These are phyloP conservation scores for Heliangelus exortis DNA, from an alignment of 2,797 vertebrate species.

Conservation along the genomic window DNA sequence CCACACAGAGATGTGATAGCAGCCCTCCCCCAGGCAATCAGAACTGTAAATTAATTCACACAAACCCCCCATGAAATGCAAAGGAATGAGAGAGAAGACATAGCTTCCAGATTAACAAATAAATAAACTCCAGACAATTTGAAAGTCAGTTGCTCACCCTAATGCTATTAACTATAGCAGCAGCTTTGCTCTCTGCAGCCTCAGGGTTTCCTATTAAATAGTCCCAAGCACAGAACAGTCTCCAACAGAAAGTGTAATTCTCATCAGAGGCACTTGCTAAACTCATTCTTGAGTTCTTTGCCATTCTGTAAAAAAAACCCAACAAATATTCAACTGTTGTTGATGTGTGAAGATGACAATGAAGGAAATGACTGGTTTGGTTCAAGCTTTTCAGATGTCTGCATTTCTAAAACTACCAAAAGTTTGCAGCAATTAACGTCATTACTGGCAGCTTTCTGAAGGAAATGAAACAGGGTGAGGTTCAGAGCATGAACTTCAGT, in stretches of 20 bases:
- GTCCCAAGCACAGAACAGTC: conserved; percentile 98
- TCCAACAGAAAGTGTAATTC: conserved; percentile 98
- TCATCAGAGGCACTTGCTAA: conserved; percentile 93
- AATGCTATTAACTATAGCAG: conserved; percentile 96
- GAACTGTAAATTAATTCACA: not conserved
- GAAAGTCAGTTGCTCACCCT: conserved; percentile 78
- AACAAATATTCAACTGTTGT: not conserved
- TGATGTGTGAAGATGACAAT: not conserved
- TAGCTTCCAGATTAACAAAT: not conserved
- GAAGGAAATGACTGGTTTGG: not conserved
- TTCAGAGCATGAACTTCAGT: not conserved
- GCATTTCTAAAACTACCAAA: not conserved
- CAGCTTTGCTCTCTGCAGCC: conserved; percentile 96
- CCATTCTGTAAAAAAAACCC: conserved; percentile 84
- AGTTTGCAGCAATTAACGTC: not conserved
- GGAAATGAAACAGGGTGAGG: not conserved
- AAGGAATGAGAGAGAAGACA: not conserved
- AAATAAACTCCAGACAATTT: not conserved
- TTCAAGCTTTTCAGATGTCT: not conserved
- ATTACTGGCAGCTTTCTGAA: not conserved
- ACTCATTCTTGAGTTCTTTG: conserved; percentile 93
- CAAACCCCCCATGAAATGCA: not conserved
- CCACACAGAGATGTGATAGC: not conserved
- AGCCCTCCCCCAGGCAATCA: not conserved
- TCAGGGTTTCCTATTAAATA: conserved; percentile 96